phyloP scores from a whole-genome alignment of 2,797 vertebrate genomes.

The Mus minutoides region DNA sequence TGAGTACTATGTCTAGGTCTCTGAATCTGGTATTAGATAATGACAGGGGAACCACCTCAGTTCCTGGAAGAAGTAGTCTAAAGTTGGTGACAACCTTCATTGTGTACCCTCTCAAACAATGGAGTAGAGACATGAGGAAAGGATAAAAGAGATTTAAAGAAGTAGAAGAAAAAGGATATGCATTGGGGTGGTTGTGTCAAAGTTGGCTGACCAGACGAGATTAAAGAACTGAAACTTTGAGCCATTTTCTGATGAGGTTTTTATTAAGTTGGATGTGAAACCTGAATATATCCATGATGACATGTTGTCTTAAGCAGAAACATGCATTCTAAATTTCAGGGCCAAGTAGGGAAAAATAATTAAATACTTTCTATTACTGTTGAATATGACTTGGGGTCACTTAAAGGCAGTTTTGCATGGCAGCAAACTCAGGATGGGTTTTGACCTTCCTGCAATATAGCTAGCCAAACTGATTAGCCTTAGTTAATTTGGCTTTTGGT shows the following conservation, averaged over 20 bases:
- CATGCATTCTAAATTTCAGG: not conserved
- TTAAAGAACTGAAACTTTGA: not conserved
- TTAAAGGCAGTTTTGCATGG: not conserved
- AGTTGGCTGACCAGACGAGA: too few relatives aligned
- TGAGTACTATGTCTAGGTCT: not conserved
- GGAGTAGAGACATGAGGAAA: not conserved
- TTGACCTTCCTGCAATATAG: not conserved
- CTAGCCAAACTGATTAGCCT: not conserved
- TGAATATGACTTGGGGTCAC: not conserved
- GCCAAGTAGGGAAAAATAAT: not conserved
- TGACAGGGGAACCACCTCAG: not conserved
- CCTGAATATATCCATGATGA: not conserved
- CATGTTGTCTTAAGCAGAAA: not conserved
- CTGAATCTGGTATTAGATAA: not conserved
- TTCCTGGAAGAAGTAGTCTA: not conserved
- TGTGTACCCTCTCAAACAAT: not conserved
- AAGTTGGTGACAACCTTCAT: not conserved
- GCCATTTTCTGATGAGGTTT: not conserved
- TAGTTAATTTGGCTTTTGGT: not conserved
- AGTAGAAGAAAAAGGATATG: not conserved
- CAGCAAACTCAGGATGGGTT: not conserved
- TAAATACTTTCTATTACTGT: not conserved
- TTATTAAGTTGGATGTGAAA: not conserved
- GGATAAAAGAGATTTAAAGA: not conserved
- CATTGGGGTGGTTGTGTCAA: not conserved